A percentile compares a stretch with the other conserved stretches of the same genome.
phyloP scores from a whole-genome alignment of 2,797 vertebrate genomes.

The Argyrosomus regius region DNA sequence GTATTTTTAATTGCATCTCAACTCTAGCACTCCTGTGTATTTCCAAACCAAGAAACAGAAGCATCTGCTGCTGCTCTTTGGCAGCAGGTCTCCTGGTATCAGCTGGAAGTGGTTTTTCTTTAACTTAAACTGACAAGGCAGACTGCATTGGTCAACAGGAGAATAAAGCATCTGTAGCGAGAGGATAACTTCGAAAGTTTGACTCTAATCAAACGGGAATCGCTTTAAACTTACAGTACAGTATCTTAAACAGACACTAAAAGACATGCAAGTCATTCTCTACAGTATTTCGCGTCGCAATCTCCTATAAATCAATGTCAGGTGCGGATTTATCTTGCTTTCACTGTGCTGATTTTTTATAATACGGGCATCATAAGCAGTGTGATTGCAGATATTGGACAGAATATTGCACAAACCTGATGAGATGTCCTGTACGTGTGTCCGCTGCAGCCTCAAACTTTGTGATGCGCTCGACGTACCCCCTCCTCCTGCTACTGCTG shows the following conservation, averaged over 20 bases:
- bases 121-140: conserved; percentile 14
- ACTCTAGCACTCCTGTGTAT: background rate
- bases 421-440: background rate
- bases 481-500: conserved; percentile 14
- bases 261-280: conserved; percentile 28
- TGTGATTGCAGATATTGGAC: background rate
- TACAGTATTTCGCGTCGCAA: background rate
- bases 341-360: background rate
- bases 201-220: background rate
- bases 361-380: background rate
- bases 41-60: conserved; percentile 23
- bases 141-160: conserved; percentile 3
- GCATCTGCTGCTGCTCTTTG: conserved; percentile 31
- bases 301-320: background rate
- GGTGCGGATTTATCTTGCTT: background rate
- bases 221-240: conserved; percentile 1
- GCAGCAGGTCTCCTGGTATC: conserved; percentile 27
- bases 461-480: conserved; percentile 39
- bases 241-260: background rate
- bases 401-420: conserved; percentile 66
- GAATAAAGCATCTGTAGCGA: background rate
- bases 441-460: conserved; percentile 76
- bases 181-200: conserved; percentile 47
- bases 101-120: conserved; percentile 38
- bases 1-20: background rate